Percentiles rank a stretch among this genome's conserved stretches.
phyloP scores from a whole-genome alignment of 2,888 invertebrate genomes.

The Chesias legatella region DNA sequence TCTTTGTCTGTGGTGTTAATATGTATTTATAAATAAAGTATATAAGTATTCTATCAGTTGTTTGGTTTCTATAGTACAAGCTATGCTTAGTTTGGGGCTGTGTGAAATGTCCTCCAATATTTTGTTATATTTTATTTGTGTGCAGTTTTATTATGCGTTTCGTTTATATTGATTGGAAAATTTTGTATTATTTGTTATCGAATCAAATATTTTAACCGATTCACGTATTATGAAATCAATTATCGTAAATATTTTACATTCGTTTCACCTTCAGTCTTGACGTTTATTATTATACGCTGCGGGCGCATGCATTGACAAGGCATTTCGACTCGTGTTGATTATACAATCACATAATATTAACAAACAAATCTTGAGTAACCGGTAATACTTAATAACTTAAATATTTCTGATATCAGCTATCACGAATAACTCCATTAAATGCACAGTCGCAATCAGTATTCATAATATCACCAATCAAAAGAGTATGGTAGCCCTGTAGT shows the following conservation, averaged over 20 bases:
- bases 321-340: slow-evolving; percentile 40
- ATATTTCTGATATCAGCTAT: slow-evolving; percentile 42
- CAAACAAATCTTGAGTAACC: slow-evolving; percentile 45
- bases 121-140: no score
- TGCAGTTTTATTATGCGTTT: no score
- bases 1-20: no score
- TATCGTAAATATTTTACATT: slow-evolving; percentile 17
- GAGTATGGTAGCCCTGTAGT: no score
- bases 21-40: no score
- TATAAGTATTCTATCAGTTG: no score
- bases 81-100: no score
- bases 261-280: slow-evolving; percentile 23
- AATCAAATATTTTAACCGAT: slow-evolving; percentile 3
- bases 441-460: not conserved
- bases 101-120: no score
- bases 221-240: slow-evolving; percentile 10
- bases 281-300: slow-evolving; percentile 26
- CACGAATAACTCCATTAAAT: slow-evolving; percentile 1
- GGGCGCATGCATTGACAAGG: slow-evolving; percentile 34
- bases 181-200: not conserved
- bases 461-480: no score
- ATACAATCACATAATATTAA: slow-evolving; percentile 40
- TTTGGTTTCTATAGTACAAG: no score
- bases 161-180: not conserved
- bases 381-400: slow-evolving; percentile 48